Evolutionary conservation across 2,888 invertebrate species (phyloP), one percentile per base, ranked within the genome.

Genomic region (Cordilura impudica): DNA sequence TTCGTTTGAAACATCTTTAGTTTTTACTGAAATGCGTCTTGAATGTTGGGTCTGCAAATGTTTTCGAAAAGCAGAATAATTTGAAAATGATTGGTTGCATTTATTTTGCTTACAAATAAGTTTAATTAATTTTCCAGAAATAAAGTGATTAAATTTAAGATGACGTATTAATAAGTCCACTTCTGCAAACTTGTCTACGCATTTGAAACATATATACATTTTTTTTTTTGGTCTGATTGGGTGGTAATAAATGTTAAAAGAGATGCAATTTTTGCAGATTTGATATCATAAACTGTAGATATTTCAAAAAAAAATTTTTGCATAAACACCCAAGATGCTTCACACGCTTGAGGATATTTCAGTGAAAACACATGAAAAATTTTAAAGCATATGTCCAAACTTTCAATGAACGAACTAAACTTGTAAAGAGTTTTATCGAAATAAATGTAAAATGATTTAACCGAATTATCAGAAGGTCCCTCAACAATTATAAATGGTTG

Each of bases 121-220:
- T 8, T 26, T 69, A 29, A 74, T 23, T 35, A 74, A 21, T 29
- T 67, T 63, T 53, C 61, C 51, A 18, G 71, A 8, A 23, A 56
- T 56, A 53, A 76, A 53, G 10, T 80, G 75, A 10, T 76, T 67
- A 18, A 56, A 56, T 67, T 75, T 76, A 12, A 72, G 26, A 69
- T 73, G 73, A 70, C 39, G 47, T 51, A 78, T 61, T 26, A 74
- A 47, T 2, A 43, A 14, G 21, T 35, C 45, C 12, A 35, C 12
- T 72, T 14, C 26, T 53, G 65, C n/a, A 39, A 54, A 73, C 6
- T 65, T 53, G 35, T 69, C 45, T 39, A 47, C 60, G 19, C 73
- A 76, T 35, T 53, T 49, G 66, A 75, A 79, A 29, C 75, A 76
- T 49, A 56, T 53, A 56, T 47, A 75, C 71, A 67, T 80, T 72